Evolutionary conservation across 2,113 vertebrate genomes (phyloP), one percentile per base, ranked within the genome.

Genomic region (Struthidea cinerea): DNA sequence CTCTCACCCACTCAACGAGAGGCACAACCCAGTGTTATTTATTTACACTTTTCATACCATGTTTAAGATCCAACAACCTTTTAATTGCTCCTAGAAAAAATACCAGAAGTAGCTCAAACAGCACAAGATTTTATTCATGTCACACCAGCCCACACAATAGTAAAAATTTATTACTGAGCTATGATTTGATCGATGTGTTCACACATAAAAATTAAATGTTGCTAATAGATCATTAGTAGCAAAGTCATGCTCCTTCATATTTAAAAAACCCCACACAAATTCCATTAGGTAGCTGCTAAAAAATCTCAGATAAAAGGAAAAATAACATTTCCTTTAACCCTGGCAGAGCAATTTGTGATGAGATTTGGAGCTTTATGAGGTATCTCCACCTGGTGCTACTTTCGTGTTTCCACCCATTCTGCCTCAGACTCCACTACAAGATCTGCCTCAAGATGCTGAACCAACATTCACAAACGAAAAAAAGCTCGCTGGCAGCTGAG

Each of bases 1-100:
- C 26, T 32, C 53, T 41, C 14, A 50, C 53, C 30, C 55, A 49
- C 53, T 24, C 11, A 0, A 30, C 0, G 1, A n/a, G 35, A 42
- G 35, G 16, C 35, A 69, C 2, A 0, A 26, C 26, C 21, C 53
- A 18, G 4, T 4, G 17, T 27, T 13, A 37, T 15, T 39, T 46
- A 60, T 53, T 46, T 33, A 19, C 27, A 12, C 5, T 46, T 77
- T 33, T 9, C 46, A 37, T 16, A 59, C 3, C 7, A 23, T 9
- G 18, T 53, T 77, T 33, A 46, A 60, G 22, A 69, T 39, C 9
- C 64, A 53, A 44, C 8, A 22, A 60, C 5, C 18, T 44, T 37
- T 37, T 27, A 69, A n/a, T 69, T 37, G 37, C 15, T 16, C 18
- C 6, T 10, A 77, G 26, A 28, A 69, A 52, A 69, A 77, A 5